These are phyloP conservation scores for Campylomormyrus numenius DNA, from an alignment of 2,113 vertebrate genomes.

Conservation along the genomic window DNA sequence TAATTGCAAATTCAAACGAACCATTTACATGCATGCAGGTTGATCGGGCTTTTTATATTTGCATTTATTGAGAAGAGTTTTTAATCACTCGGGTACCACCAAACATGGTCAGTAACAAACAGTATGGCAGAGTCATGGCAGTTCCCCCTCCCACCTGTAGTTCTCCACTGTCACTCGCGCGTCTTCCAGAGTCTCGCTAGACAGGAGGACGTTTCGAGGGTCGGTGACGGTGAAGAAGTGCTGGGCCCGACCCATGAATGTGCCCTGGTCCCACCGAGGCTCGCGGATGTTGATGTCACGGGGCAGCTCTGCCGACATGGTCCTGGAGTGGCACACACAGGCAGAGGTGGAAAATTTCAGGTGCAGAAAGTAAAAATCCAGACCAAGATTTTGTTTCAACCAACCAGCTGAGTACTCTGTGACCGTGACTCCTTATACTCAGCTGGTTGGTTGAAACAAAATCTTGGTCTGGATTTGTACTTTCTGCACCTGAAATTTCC, in stretches of 20 bases:
- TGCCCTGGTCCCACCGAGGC: constrained; percentile 90
- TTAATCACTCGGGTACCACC: neutral
- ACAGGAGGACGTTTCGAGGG: constrained; percentile 83
- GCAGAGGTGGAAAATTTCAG: neutral
- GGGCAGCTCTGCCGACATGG: constrained; percentile 75
- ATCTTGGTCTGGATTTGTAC: neutral
- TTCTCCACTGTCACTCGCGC: constrained; percentile 67
- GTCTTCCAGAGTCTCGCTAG: constrained; percentile 72
- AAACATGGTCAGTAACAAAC: neutral
- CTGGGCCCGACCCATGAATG: constrained; percentile 82
- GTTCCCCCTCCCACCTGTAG: constrained; percentile 70
- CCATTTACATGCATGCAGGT: neutral
- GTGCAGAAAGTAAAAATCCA: neutral
- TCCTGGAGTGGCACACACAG: constrained; percentile 19
- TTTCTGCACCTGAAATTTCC: neutral
- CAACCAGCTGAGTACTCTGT: neutral
- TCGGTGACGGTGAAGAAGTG: constrained; percentile 95
- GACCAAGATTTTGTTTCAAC: neutral
- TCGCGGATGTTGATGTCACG: constrained; percentile 83
- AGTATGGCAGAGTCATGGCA: neutral
- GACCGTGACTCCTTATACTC: neutral
- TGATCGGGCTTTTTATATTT: neutral
- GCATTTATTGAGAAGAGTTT: neutral
- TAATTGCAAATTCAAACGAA: neutral
- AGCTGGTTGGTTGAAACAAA: no score